Percentiles rank a stretch among this genome's conserved stretches.
These are phyloP conservation scores for Hydra vulgaris DNA, from an alignment of 30 jellyfish, hydroid and myxozoan genomes.

Conservation along the genomic window DNA sequence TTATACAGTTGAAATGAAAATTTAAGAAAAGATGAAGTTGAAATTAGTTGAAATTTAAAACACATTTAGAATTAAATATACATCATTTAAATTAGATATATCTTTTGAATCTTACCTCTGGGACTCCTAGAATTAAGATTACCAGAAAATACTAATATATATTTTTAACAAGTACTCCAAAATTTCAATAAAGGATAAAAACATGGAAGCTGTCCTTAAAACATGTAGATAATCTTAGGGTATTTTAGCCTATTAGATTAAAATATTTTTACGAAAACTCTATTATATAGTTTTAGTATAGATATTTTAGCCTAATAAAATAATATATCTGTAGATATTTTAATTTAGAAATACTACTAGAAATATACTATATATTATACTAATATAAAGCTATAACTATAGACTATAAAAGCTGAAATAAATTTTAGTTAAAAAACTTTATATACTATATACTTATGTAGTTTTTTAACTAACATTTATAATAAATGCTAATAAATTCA, in stretches of 20 bases:
- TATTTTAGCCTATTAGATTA: background rate
- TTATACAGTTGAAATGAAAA: background rate
- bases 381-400: background rate
- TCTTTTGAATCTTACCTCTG: background rate
- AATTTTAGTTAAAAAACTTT: background rate
- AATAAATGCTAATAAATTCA: background rate
- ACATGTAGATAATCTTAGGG: background rate
- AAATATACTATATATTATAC: background rate
- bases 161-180: background rate
- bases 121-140: background rate
- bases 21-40: too few species aligned
- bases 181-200: background rate
- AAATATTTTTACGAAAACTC: background rate
- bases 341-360: background rate
- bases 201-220: background rate
- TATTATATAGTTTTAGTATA: background rate
- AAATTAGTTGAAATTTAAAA: too few species aligned
- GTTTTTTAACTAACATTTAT: background rate
- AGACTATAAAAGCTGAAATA: background rate
- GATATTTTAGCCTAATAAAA: too few species aligned
- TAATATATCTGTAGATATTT: too few species aligned
- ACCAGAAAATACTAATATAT: background rate
- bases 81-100: too few species aligned
- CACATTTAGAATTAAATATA: too few species aligned
- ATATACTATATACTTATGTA: background rate